Evolutionary conservation across 2,113 vertebrate species (phyloP).

Genomic region (Nothocercus nigrocapillus): DNA sequence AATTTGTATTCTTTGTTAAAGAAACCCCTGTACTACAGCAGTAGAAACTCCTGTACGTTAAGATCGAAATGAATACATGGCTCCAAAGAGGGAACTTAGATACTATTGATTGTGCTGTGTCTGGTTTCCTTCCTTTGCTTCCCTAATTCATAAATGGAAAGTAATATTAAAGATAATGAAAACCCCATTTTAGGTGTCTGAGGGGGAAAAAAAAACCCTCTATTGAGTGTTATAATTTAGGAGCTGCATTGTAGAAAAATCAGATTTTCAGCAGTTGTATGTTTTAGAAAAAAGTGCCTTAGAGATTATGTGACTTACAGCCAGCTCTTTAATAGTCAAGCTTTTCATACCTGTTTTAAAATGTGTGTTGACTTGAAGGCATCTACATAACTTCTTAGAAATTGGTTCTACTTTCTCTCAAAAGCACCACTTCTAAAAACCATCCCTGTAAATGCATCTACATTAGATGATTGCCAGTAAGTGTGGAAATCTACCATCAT

Average conservation of each 20-base stretch:
- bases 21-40: background rate
- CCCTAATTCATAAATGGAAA: background rate
- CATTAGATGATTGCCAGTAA: background rate
- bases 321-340: background rate
- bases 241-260: background rate
- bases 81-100: background rate
- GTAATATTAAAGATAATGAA: background rate
- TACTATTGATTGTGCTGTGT: background rate
- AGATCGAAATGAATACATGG: background rate
- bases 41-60: background rate
- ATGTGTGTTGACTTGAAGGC: background rate
- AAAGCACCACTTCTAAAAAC: background rate
- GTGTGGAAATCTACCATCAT: background rate
- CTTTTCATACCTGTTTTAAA: background rate
- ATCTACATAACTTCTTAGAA: background rate
- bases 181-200: background rate
- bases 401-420: background rate
- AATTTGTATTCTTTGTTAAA: background rate
- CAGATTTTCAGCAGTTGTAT: background rate
- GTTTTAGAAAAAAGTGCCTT: background rate
- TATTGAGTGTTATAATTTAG: background rate
- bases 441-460: fast-evolving
- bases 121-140: background rate
- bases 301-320: background rate
- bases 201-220: background rate